phyloP scores from a whole-genome alignment of 2,113 vertebrate genomes.

The Amblyopsis rosae region DNA sequence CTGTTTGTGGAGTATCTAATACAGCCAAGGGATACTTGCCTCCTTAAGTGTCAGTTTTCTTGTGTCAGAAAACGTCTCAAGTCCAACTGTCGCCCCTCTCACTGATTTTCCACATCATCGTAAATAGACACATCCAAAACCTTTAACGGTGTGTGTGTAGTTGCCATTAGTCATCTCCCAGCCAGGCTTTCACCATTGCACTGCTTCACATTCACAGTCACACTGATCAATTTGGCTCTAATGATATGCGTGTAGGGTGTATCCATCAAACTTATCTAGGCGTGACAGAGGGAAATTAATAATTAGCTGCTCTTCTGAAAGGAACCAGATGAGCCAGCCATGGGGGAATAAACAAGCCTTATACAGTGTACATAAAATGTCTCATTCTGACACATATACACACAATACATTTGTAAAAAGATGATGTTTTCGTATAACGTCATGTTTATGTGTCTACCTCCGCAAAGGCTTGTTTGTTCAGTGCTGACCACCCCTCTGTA shows the following conservation, averaged over 20 bases:
- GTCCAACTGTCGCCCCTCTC: constrained; percentile 8
- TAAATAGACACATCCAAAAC: constrained; percentile 53
- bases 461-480: too few relatives aligned
- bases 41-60: neutral
- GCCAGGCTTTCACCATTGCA: constrained; percentile 14
- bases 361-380: too few relatives aligned
- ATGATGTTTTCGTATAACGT: too few relatives aligned
- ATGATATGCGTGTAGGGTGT: constrained; percentile 45
- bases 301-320: constrained; percentile 34
- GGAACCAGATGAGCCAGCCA: constrained; percentile 2
- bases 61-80: neutral
- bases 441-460: too few relatives aligned
- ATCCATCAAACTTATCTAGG: constrained; percentile 49
- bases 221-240: constrained; percentile 49
- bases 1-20: too few relatives aligned
- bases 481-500: too few relatives aligned
- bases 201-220: constrained; percentile 39
- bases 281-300: constrained; percentile 50
- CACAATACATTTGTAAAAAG: too few relatives aligned
- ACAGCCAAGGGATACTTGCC: neutral
- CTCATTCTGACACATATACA: too few relatives aligned
- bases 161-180: constrained; percentile 49
- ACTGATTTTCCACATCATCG: constrained; percentile 30
- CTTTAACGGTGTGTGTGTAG: constrained; percentile 62
- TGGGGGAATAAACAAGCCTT: neutral